A percentile compares a stretch with the other conserved stretches of the same genome.
Evolutionary conservation across 2,888 invertebrate genomes (phyloP).

Genomic region (Dynastes hyllus): DNA sequence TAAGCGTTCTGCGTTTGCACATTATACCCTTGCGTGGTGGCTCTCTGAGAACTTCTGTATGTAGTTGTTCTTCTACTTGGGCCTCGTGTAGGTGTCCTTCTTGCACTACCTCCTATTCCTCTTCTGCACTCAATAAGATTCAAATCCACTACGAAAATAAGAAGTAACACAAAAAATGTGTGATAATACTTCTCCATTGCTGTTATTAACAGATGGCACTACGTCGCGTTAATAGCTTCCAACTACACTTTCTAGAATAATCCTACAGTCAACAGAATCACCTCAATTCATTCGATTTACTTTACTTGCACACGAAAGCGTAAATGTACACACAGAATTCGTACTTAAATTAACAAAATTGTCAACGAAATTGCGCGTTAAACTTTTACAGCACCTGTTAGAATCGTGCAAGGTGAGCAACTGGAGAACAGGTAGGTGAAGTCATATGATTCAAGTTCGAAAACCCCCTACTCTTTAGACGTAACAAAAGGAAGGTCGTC

Average conservation of each 20-base stretch:
- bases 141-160: not conserved
- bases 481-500: constrained; percentile 4
- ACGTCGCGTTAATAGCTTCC: not conserved
- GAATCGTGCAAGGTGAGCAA: not conserved
- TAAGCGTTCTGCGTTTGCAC: constrained; percentile 47
- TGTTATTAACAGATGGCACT: not conserved
- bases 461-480: constrained; percentile 26
- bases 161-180: not conserved
- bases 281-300: no score
- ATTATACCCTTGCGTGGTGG: constrained; percentile 44
- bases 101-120: constrained; percentile 36
- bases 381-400: not conserved
- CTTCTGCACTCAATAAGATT: constrained; percentile 26
- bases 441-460: constrained; percentile 15
- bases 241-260: constrained; percentile 12
- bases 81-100: constrained; percentile 40
- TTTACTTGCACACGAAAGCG: no score
- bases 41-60: constrained; percentile 16
- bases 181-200: not conserved
- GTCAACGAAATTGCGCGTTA: not conserved
- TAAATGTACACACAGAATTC: no score
- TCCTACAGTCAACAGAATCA: not conserved
- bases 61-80: constrained; percentile 44
- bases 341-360: not conserved
- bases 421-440: constrained; percentile 19